Percentiles rank a stretch among this genome's conserved stretches.
Evolutionary conservation across 1,140 invertebrate genomes (phyloP).

Genomic region (Limonius californicus): DNA sequence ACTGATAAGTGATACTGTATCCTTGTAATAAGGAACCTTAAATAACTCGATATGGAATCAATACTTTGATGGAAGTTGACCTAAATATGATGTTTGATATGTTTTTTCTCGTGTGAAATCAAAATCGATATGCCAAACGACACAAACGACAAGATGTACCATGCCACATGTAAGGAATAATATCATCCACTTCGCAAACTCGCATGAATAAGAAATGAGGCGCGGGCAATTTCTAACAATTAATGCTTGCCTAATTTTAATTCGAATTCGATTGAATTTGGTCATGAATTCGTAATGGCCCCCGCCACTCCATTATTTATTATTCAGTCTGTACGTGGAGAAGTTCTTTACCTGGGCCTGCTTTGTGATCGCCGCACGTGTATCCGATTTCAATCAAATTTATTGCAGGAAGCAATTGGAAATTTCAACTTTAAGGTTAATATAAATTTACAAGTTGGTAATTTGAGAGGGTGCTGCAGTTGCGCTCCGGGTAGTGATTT

Average conservation of each 20-base stretch:
- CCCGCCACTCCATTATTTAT: neutral
- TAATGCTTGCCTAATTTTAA: neutral
- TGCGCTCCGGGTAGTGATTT: too few species aligned
- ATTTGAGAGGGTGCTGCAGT: neutral
- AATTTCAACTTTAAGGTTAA: neutral
- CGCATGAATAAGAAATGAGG: neutral
- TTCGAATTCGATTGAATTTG: neutral
- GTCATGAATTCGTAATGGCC: neutral
- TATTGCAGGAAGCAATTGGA: conserved; percentile 4
- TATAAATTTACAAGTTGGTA: too few species aligned
- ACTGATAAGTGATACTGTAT: too few species aligned
- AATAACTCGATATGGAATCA: too few species aligned
- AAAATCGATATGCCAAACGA: too few species aligned
- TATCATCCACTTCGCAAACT: neutral
- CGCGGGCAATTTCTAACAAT: neutral
- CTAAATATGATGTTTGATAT: too few species aligned
- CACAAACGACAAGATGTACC: neutral
- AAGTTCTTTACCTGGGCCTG: neutral
- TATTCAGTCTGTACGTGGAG: neutral
- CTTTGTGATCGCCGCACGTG: conserved; percentile 3
- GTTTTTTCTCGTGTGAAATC: too few species aligned
- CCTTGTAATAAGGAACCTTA: too few species aligned
- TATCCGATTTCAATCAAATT: neutral
- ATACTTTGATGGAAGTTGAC: too few species aligned
- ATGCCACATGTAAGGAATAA: neutral